Evolutionary conservation across 2,113 vertebrate genomes (phyloP), one percentile per base, ranked within the genome.

Genomic region (Pycnonotus jocosus): DNA sequence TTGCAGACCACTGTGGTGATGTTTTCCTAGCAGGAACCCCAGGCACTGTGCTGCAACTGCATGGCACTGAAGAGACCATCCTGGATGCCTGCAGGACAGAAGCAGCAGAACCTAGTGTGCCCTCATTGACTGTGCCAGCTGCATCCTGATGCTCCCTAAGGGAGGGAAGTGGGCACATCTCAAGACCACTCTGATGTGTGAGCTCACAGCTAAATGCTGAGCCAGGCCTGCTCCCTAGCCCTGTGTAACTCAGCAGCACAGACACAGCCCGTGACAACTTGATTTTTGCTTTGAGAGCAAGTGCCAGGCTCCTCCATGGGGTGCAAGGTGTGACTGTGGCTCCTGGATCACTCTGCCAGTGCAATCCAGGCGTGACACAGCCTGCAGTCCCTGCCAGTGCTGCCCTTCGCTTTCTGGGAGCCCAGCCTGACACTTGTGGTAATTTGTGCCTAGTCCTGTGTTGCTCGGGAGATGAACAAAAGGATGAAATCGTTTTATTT

Each of bases 201-300:
- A 92, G 48, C 66, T 84, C 76, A 56, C 88, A 71, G 56, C 81
- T 91, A 48, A 80, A 51, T 6, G 1, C 38, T 24, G 44, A 69
- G 50, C 33, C 76, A 37, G 24, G 50, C 53, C 60, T 23, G 40
- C 40, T 90, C 44, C 66, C 35, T 14, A 44, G 81, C 53, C 57
- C 37, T n/a, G 35, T 31, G 47, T 65, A 44, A 53, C 44, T 69
- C 16, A 54, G 50, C 86, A 70, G 76, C 58, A 15, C 60, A 70
- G 45, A 8, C 45, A 45, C 15, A 69, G 91, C 58, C 76, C 65
- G 72, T 92, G 91, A 92, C 91, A 94, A 69, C 73, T 92, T 92
- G 91, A 91, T 93, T 85, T 82, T 54, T 72, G 58, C 78, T 66
- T 38, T 23, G 25, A 82, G 86, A 89, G 81, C 7, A 9, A 95